Evolutionary conservation across 2,113 vertebrate species (phyloP), one percentile per base, ranked within the genome.

Genomic region (Sphaerodactylus townsendi): DNA sequence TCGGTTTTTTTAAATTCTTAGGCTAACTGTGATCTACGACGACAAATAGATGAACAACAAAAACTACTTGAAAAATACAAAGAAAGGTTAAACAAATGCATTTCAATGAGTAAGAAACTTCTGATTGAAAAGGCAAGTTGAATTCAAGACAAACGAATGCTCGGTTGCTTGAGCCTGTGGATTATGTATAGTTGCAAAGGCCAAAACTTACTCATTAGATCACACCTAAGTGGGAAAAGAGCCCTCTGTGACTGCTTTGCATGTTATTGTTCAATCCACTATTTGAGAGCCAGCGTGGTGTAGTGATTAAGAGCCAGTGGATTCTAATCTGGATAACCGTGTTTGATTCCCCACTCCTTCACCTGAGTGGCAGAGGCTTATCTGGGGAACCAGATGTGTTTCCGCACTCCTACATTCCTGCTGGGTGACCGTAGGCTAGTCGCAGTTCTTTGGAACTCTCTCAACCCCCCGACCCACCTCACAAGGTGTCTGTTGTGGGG

Each of bases 21-120:
- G 99, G 98, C 98, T 95, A 99, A 99, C 95, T 99, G 99, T 98
- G 99, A 99, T 97, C 97, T 99, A 96, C 98, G 99, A 96, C 97
- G 98, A 96, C 99, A 99, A 95, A 99, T 99, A 97, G 99, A 99
- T 85, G 99, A 99, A 96, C 99, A 99, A 96, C 99, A 99, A 96
- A 99, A 99, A 95, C 95, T 99, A 97, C 98, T 99, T 97, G 99
- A 99, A 97, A 99, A 99, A 95, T 99, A 98, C 87, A 99, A 99
- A 94, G 99, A 99, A 95, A 97, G 98, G 86, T 97, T 99, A 96
- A 99, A 99, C 96, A 99, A 99, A 94, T 99, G 99, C 93, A 99
- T 99, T 96, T 98, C 98, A 85, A 99, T 99, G 99, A 99, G 98
- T 95, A 99, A 99, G 95, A 99, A 99, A 91, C 96, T 99, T 94